Conservation (phyloP, 2,113 vertebrate genomes). For the Sialia sialis region DNA sequence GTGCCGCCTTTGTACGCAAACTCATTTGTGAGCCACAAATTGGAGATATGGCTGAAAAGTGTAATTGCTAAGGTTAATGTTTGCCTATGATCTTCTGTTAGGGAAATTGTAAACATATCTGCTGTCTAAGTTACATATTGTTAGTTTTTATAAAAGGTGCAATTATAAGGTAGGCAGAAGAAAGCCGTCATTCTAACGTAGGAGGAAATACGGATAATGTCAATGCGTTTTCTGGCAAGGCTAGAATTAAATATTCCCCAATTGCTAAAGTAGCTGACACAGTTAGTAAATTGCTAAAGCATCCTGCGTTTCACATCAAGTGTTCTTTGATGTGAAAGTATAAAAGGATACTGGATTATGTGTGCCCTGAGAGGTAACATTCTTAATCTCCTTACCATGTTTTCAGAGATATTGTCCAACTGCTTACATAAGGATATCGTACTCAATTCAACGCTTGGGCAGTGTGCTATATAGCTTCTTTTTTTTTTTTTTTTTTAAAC, state of each 20-base stretch:
- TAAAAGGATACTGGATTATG: conserved; percentile 16
- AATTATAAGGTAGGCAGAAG: background rate
- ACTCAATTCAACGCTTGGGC: background rate
- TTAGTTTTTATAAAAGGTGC: background rate
- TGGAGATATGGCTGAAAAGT: background rate
- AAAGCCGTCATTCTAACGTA: background rate
- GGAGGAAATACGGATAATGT: background rate
- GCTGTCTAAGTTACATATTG: background rate
- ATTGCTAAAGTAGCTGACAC: background rate
- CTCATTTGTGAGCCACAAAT: background rate
- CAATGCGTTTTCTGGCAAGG: background rate
- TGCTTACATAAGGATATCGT: background rate
- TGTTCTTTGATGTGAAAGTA: background rate
- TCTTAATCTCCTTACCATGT: conserved; percentile 41
- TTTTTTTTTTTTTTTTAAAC: background rate
- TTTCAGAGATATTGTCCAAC: background rate
- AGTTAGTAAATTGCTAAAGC: background rate
- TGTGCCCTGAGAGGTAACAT: background rate
- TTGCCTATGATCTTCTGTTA: accelerated
- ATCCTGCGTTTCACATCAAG: background rate
- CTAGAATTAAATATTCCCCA: background rate
- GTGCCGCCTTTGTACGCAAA: background rate
- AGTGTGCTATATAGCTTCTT: background rate
- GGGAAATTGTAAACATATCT: accelerated
- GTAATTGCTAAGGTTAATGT: accelerated